Evolutionary conservation across 1,140 invertebrate genomes (phyloP).

Genomic region (Galleria mellonella): DNA sequence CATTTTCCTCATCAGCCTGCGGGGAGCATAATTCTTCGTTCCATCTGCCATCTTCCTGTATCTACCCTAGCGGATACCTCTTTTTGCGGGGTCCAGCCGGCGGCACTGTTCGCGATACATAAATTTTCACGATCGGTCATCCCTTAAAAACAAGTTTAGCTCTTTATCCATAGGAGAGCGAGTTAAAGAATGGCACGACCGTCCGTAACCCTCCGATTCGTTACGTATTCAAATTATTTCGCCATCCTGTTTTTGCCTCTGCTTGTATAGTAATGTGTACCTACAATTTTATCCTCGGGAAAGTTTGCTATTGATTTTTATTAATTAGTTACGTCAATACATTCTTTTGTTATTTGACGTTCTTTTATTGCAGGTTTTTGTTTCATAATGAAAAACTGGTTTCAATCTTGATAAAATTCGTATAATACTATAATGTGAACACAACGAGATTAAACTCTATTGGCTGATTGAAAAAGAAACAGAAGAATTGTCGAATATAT

Average conservation of each 20-base stretch:
- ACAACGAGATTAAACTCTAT: too few species aligned
- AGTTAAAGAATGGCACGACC: constrained; percentile 65
- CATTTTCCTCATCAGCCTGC: constrained; percentile 73
- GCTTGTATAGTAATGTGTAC: constrained; percentile 46
- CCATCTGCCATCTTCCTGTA: constrained; percentile 67
- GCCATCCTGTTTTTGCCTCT: constrained; percentile 62
- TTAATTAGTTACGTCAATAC: constrained; percentile 15
- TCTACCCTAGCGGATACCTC: constrained; percentile 54
- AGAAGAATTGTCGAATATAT: too few species aligned
- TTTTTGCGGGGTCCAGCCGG: constrained; percentile 59
- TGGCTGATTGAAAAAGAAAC: too few species aligned
- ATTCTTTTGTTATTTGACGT: too few species aligned
- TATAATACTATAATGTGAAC: too few species aligned
- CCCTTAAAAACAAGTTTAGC: constrained; percentile 73
- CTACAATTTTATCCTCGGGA: constrained; percentile 45
- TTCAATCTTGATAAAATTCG: too few species aligned
- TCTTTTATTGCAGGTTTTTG: too few species aligned
- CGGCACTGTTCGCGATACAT: constrained; percentile 67
- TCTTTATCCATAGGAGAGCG: constrained; percentile 66
- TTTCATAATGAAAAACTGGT: too few species aligned
- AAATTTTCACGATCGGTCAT: constrained; percentile 71
- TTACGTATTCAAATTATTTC: constrained; percentile 74
- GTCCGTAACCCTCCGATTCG: constrained; percentile 66
- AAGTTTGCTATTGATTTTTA: constrained; percentile 42
- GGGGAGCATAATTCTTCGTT: constrained; percentile 67